Evolutionary conservation across 2,888 invertebrate species (phyloP), one percentile per base, ranked within the genome.

Genomic region (Deilephila porcellus): DNA sequence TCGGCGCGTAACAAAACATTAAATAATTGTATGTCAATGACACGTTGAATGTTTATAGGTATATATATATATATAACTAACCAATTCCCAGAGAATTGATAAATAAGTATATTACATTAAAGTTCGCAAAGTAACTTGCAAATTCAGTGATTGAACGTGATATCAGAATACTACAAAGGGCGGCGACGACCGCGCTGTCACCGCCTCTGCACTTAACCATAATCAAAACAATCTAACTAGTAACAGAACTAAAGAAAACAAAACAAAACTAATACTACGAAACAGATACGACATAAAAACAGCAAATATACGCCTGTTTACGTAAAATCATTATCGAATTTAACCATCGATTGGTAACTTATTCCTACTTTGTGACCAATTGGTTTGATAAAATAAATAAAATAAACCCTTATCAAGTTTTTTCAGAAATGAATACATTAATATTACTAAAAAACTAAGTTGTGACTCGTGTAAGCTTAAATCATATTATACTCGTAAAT

Each of bases 161-260:
- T 64, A 45, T 52, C 25, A 29, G 14, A 67, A 25, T 52, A 52
- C 67, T 25, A 52, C 25, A 5, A 52, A 6, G 52, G 45, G 67
- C 17, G 25, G 34, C 64, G 67, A 67, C 52, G 45, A 20, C 45
- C 20, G 52, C 67, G 67, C 25, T 45, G 67, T 67, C 64, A 67
- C 45, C 67, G 71, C 6, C 77, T 77, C 80, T 79, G 73, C 79
- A 77, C 82, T 82, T 82, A 74, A 79, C 64, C 80, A 74, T 74
- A 82, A 86, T 81, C 83, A 86, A 83, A 88, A 85, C 84, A 86
- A 86, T 80, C 83, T 80, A 81, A 76, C 80, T 81, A 37, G 19
- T 63, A 37, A 32, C 29, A 19, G 3, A 32, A 17, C 17, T 62
- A n/a, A 19, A 32, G 8, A 37, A 20, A 14, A 17, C 14, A 67